Evolutionary conservation across 2,113 vertebrate species (phyloP).

Genomic region (Scopus umbretta): DNA sequence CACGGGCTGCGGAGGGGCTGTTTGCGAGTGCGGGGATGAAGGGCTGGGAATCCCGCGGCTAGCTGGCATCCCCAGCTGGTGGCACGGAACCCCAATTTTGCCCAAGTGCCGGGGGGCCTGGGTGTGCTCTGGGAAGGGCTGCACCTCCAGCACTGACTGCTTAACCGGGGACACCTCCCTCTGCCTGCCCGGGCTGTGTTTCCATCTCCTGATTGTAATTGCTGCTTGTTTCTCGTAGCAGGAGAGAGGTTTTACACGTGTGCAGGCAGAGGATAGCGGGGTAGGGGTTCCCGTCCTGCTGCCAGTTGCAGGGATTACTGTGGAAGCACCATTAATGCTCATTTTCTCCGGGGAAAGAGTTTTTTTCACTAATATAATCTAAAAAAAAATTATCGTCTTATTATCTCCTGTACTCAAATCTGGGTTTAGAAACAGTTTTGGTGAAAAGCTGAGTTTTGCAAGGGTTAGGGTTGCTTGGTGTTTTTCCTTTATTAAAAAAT

Average conservation of each 20-base stretch:
- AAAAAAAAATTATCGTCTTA: not conserved
- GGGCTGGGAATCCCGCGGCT: not conserved
- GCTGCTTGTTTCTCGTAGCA: not conserved
- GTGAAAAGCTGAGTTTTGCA: not conserved
- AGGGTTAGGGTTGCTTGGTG: not conserved
- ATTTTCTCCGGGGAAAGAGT: not conserved
- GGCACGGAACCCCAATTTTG: not conserved
- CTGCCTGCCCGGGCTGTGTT: not conserved
- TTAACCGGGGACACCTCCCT: not conserved
- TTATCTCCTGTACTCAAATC: not conserved
- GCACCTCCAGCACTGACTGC: not conserved
- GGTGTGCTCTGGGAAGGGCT: not conserved
- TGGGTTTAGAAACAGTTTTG: not conserved
- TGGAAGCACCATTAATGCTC: rapidly evolving
- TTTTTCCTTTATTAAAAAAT: no score
- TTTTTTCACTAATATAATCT: not conserved
- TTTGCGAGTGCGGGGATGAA: not conserved
- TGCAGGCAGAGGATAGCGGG: not conserved
- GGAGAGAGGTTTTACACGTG: not conserved
- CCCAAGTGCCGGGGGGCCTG: rapidly evolving
- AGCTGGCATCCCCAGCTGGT: rapidly evolving
- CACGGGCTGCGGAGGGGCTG: rapidly evolving
- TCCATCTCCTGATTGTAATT: not conserved
- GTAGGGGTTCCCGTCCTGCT: not conserved
- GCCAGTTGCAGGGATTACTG: not conserved